Conservation (phyloP, 2,113 vertebrate genomes). For the Catagonus wagneri region DNA sequence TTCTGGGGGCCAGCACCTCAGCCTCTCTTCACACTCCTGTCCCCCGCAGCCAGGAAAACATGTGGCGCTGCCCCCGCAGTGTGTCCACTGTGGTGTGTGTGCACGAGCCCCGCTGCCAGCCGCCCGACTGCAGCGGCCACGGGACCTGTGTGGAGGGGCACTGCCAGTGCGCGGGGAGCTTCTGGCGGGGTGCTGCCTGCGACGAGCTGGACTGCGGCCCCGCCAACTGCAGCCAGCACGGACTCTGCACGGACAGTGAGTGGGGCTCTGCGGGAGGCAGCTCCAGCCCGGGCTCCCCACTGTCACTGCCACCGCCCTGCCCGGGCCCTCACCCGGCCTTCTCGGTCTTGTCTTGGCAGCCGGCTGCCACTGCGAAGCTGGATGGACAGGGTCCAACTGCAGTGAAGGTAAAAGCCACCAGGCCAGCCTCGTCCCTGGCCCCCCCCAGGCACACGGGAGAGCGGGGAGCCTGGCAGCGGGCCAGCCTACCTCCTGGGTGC, state of each 20-base stretch:
- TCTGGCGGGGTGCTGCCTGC: constrained; percentile 90
- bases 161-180: constrained; percentile 86
- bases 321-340: constrained; percentile 13
- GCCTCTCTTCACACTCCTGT: neutral
- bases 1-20: neutral
- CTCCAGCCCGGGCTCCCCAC: rapidly evolving
- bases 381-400: constrained; percentile 94
- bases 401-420: constrained; percentile 88
- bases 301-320: rapidly evolving
- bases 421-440: neutral
- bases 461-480: neutral
- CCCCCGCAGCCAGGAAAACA: constrained; percentile 80
- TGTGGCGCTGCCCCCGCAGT: constrained; percentile 93
- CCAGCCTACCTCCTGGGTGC: neutral
- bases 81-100: constrained; percentile 95
- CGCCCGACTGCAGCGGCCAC: constrained; percentile 89
- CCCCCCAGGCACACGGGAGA: neutral
- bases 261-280: neutral
- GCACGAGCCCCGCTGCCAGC: constrained; percentile 90
- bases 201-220: constrained; percentile 87
- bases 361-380: constrained; percentile 93
- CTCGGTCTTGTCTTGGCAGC: constrained; percentile 86
- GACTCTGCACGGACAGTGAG: constrained; percentile 90
- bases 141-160: constrained; percentile 89
- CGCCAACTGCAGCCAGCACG: constrained; percentile 88